Evolutionary conservation across 2,797 vertebrate species (phyloP).

Genomic region (Loriculus beryllinus): DNA sequence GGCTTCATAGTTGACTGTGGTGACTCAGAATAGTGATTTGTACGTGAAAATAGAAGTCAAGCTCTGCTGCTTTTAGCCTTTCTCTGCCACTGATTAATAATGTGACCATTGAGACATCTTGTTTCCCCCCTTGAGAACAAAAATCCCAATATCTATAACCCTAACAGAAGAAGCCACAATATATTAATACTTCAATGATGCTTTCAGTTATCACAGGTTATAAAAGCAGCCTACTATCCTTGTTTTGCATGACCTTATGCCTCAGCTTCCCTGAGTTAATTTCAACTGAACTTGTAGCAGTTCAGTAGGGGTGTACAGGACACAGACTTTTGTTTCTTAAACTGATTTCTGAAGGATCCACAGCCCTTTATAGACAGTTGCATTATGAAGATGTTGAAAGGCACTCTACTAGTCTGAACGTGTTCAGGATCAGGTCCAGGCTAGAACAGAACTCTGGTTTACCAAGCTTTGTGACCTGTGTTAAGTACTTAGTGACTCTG

Average conservation of each 20-base stretch:
- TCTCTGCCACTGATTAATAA: not conserved
- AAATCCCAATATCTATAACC: not conserved
- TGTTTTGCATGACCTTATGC: not conserved
- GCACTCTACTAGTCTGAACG: not conserved
- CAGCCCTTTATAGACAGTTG: not conserved
- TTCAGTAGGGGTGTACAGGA: not conserved
- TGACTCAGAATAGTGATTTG: not conserved
- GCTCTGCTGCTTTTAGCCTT: not conserved
- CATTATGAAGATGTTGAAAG: not conserved
- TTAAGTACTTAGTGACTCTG: not conserved
- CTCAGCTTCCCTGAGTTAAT: not conserved
- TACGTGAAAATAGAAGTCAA: not conserved
- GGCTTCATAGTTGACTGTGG: rapidly evolving
- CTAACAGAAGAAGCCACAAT: not conserved
- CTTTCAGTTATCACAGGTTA: not conserved
- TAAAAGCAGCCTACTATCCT: not conserved
- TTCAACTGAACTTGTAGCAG: not conserved
- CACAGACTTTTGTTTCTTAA: not conserved
- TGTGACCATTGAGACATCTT: not conserved
- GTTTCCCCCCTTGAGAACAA: not conserved
- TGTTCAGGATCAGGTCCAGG: not conserved
- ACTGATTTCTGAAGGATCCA: not conserved
- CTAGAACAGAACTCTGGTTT: not conserved
- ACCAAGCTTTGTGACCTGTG: not conserved
- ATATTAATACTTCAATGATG: not conserved